Evolutionary conservation across 2,888 invertebrate genomes (phyloP).

Genomic region (Standfussiana lucernea): DNA sequence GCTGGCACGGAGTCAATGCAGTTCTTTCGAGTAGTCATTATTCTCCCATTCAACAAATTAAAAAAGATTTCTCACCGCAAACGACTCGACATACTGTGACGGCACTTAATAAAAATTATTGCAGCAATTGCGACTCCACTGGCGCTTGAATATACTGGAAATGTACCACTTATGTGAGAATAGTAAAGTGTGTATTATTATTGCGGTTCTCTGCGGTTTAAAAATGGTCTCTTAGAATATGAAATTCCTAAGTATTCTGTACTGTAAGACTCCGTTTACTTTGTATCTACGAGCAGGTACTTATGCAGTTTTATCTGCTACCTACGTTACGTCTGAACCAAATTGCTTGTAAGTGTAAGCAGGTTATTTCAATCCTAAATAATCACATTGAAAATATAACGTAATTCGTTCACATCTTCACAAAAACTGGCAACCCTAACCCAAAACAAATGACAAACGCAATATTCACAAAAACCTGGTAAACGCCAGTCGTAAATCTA

Average conservation of each 20-base stretch:
- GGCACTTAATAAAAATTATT: slow-evolving; percentile 58
- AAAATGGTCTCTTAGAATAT: slow-evolving; percentile 28
- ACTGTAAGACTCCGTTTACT: background rate
- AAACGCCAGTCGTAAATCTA: slow-evolving; percentile 77
- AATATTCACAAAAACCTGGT: slow-evolving; percentile 74
- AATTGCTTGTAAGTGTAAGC: background rate
- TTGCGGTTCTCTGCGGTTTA: slow-evolving; percentile 19
- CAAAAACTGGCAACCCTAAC: slow-evolving; percentile 38
- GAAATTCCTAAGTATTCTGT: slow-evolving; percentile 22
- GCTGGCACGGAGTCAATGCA: slow-evolving; percentile 8
- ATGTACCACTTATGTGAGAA: slow-evolving; percentile 51
- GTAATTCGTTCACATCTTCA: no score
- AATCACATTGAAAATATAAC: no score
- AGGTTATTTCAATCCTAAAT: background rate
- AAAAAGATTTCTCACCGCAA: slow-evolving; percentile 41
- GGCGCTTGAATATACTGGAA: slow-evolving; percentile 51
- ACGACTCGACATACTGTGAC: slow-evolving; percentile 38
- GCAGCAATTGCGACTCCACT: slow-evolving; percentile 48
- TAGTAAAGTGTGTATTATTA: slow-evolving; percentile 41
- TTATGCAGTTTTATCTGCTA: background rate
- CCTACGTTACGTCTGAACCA: background rate
- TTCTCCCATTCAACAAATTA: slow-evolving; percentile 47
- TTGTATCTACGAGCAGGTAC: background rate
- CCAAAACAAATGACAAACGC: slow-evolving; percentile 69
- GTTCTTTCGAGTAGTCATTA: slow-evolving; percentile 27